Base-by-base conservation (phyloP, 2,888 invertebrate genomes). In the Trichopoda pennipes region DNA sequence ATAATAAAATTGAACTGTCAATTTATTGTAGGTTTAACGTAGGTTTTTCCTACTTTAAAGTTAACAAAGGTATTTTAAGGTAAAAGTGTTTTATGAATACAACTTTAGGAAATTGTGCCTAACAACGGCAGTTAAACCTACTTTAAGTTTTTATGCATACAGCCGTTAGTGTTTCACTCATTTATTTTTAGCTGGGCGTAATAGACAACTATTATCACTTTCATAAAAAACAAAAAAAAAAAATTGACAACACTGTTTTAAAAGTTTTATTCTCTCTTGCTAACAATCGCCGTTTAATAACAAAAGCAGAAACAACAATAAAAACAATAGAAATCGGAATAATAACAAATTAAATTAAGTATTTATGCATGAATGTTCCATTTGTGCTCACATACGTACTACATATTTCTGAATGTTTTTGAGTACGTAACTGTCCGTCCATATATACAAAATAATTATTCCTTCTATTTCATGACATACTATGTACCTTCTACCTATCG, bases 401-500 rank as follows among this genome's bases (percentile, higher is more conserved):
- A 64, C 64, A 44, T 49, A 53, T 58, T 58, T 49, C 12, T n/a
- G 35, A 53, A 63, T 12, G 47, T 55, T 19, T 73, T 78, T 70
- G 69, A 53, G 60, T 74, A 64, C 70, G 58, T 55, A 32, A 70
- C 38, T 8, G 74, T 58, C 63, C 19, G 74, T 47, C 74, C 66
- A 51, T 66, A 58, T 66, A 55, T 61, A 61, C 56, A 63, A 63
- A 63, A 76, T 69, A 73, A 80, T 73, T 69, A 69, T 80, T 80
- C 63, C 73, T 80, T 80, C 56, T 47, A 56, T 55, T 63, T 63
- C 63, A 63, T 75, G 79, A 58, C 73, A 68, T 21, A 61, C 16
- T 14, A 44, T 17, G 53, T 17, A 61, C 10, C 17, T 53, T 28
- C 32, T 8, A 49, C 44, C 23, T 63, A 76, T n/a, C 69, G 38